phyloP scores from a whole-genome alignment of 23 tunicate species.

The Trididemnum miniatum region DNA sequence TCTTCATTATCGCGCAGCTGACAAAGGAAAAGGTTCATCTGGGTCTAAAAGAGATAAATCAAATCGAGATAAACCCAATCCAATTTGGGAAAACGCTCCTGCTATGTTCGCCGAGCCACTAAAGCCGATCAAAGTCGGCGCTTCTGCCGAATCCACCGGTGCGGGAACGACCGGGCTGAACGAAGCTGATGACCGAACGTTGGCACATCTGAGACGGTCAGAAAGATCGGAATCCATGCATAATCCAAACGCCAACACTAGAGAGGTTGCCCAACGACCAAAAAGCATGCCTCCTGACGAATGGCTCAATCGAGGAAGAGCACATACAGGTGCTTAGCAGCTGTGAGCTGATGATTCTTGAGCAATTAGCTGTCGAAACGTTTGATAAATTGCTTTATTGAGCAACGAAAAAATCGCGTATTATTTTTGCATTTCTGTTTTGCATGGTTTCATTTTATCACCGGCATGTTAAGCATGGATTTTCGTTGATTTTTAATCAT shows the following conservation, averaged over 20 bases:
- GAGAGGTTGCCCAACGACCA: conserved; percentile 20
- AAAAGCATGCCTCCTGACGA: conserved; percentile 20
- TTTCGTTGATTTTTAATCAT: no score
- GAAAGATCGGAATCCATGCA: conserved; percentile 13
- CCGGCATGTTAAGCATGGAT: no score
- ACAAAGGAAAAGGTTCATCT: not conserved
- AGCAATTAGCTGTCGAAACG: no score
- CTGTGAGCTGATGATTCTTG: not conserved
- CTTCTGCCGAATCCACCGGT: conserved; percentile 1
- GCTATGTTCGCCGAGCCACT: not conserved
- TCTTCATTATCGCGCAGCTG: not conserved
- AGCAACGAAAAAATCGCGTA: no score
- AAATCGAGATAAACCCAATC: not conserved
- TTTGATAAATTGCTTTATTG: no score
- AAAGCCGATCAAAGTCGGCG: conserved; percentile 40
- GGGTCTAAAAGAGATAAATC: conserved; percentile 3
- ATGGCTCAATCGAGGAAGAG: not conserved
- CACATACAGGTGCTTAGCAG: conserved; percentile 13
- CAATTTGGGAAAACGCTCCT: not conserved
- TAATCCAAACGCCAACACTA: conserved; percentile 1
- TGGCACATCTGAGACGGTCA: not conserved
- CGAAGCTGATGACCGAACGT: not conserved
- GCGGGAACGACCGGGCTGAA: not conserved
- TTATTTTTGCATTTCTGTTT: no score
- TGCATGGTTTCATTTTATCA: no score